Evolutionary conservation across 2,113 vertebrate species (phyloP).

Genomic region (Sus scrofa): T2T-Sscrofa CM000815.6:115493001-115493500

Average conservation of each 20-base stretch:
- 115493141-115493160: background rate
- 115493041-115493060: background rate
- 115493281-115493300: background rate
- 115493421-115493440: background rate
- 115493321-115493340: background rate
- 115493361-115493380: background rate
- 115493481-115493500: background rate
- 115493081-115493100: background rate
- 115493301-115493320: background rate
- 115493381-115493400: background rate
- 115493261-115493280: background rate
- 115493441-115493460: background rate
- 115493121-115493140: background rate
- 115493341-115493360: background rate
- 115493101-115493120: background rate
- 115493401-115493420: background rate
- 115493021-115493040: background rate
- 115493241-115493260: background rate
- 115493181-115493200: background rate
- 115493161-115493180: background rate
- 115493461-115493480: background rate
- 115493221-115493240: background rate
- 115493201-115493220: background rate
- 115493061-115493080: background rate
- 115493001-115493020: constrained; percentile 5